Conservation (phyloP, 2,113 vertebrate genomes). For the Otus sunia region DNA sequence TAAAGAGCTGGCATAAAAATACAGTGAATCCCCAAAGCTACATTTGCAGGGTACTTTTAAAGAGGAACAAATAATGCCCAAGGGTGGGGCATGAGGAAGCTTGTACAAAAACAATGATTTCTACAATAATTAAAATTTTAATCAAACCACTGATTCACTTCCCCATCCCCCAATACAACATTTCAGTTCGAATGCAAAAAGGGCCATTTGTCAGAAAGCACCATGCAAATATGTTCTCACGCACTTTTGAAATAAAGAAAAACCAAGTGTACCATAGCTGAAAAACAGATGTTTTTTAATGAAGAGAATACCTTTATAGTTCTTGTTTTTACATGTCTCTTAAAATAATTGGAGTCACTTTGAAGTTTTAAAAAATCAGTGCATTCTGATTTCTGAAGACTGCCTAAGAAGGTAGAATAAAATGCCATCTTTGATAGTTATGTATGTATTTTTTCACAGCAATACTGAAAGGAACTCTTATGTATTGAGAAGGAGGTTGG, state of each 20-base stretch:
- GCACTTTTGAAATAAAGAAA: not conserved
- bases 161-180: not conserved
- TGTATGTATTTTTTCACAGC: not conserved
- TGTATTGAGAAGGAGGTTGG: not conserved
- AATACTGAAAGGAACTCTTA: not conserved
- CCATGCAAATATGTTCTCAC: accelerated
- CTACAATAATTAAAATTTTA: constrained; percentile 42
- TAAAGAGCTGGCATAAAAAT: constrained; percentile 32
- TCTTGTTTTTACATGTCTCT: not conserved
- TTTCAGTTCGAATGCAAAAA: not conserved
- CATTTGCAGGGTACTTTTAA: not conserved
- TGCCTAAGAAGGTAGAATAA: not conserved
- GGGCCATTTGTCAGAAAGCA: not conserved
- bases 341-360: not conserved
- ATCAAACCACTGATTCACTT: constrained; percentile 1
- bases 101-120: not conserved
- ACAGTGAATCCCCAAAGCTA: constrained; percentile 20
- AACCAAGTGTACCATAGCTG: not conserved
- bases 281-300: not conserved
- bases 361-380: not conserved
- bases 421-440: not conserved
- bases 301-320: not conserved
- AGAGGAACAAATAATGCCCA: constrained; percentile 46
- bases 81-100: not conserved
- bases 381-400: not conserved